A percentile compares a stretch with the other conserved stretches of the same genome.
Evolutionary conservation across 2,888 invertebrate species (phyloP).

Genomic region (Xanthorhoe spadicearia): DNA sequence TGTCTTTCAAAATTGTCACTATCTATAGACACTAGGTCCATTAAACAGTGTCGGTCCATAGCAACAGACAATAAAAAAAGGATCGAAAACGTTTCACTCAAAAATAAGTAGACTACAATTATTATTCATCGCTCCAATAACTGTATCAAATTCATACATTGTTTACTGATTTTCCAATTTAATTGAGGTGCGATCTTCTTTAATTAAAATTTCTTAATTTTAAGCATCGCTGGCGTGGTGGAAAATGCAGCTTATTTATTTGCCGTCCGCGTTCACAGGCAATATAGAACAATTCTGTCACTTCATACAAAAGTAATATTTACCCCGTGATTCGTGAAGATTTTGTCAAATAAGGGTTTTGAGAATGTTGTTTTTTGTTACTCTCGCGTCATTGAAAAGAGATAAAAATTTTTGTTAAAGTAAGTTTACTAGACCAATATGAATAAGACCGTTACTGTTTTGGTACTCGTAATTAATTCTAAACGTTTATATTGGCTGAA

Average conservation of each 20-base stretch:
- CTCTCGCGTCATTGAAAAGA: no score
- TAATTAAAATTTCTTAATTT: slow-evolving; percentile 53
- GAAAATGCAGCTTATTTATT: slow-evolving; percentile 51
- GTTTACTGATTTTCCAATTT: slow-evolving; percentile 49
- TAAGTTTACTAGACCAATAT: no score
- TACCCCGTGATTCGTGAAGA: no score
- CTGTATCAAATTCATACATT: slow-evolving; percentile 22
- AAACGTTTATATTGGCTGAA: no score
- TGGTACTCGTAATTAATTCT: no score
- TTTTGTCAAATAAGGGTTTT: no score
- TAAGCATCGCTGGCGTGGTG: slow-evolving; percentile 36
- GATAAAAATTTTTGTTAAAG: no score
- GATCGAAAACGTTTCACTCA: not conserved
- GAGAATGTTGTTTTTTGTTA: no score
- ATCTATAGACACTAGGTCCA: no score
- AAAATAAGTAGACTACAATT: not conserved
- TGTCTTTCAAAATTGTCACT: no score
- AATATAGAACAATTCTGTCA: slow-evolving; percentile 1
- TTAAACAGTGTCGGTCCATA: no score
- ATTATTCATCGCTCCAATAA: slow-evolving; percentile 9
- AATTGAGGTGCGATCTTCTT: slow-evolving; percentile 51
- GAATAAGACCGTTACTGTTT: no score
- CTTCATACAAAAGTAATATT: not conserved
- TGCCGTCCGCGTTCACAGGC: slow-evolving; percentile 38
- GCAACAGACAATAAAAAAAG: not conserved